These are phyloP conservation scores for Strigamia crassipes DNA, from an alignment of 2,888 invertebrate species.

Conservation along the genomic window DNA sequence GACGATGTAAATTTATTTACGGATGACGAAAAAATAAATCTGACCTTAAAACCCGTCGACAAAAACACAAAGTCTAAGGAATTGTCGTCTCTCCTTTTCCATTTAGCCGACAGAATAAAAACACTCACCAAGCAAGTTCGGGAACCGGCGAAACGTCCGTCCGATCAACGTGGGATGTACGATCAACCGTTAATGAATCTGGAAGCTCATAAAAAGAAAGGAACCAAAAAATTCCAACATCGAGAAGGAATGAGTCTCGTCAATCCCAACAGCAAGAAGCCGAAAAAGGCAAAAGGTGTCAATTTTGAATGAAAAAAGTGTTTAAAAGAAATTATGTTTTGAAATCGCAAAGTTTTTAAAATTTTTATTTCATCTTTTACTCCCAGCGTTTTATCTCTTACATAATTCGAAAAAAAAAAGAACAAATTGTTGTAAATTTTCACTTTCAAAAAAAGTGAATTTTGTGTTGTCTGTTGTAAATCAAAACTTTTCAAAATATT, in stretches of 20 bases:
- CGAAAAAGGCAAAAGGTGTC: conserved; percentile 14
- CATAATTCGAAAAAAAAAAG: neutral
- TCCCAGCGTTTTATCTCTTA: neutral
- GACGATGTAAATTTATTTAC: conserved; percentile 7
- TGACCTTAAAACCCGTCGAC: neutral
- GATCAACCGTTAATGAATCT: neutral
- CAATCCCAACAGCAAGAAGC: conserved; percentile 46
- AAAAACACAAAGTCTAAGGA: neutral
- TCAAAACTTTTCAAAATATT: neutral
- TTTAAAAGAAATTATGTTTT: neutral
- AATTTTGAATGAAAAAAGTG: conserved; percentile 1
- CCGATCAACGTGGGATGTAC: neutral
- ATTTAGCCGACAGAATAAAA: neutral
- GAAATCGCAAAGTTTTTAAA: neutral
- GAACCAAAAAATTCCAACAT: neutral
- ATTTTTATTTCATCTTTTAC: neutral
- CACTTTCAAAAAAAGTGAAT: neutral
- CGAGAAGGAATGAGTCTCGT: conserved; percentile 47
- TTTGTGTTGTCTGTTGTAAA: neutral
- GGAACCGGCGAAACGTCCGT: conserved; percentile 5
- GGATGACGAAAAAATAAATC: neutral
- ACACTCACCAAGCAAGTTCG: neutral
- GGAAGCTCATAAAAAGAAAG: conserved; percentile 12
- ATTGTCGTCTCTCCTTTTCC: neutral
- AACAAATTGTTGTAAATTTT: neutral